phyloP scores from a whole-genome alignment of 2,888 invertebrate genomes.

The Caenorhabditis sp. region DNA sequence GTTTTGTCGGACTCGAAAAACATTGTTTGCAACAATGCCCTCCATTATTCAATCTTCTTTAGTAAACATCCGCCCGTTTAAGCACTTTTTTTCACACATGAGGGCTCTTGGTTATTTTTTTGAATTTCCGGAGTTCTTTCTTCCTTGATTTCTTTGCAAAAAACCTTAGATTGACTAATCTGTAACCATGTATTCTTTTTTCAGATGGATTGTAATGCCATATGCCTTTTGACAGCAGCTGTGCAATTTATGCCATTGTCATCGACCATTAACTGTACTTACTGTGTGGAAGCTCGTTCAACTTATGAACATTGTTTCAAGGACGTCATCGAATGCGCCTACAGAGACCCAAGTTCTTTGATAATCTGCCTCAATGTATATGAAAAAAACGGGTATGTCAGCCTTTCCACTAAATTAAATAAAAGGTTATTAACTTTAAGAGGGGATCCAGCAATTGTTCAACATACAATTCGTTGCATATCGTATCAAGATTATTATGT shows the following conservation, averaged over 20 bases:
- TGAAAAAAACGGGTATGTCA: slow-evolving; percentile 65
- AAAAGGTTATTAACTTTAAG: slow-evolving; percentile 21
- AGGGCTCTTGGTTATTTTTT: slow-evolving; percentile 1
- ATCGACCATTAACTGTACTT: slow-evolving; percentile 63
- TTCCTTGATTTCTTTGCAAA: too few species aligned
- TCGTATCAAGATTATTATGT: slow-evolving; percentile 71
- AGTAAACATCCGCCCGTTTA: slow-evolving; percentile 22
- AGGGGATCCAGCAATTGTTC: slow-evolving; percentile 54
- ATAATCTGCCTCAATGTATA: slow-evolving; percentile 70
- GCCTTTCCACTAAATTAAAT: background rate
- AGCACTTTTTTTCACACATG: slow-evolving; percentile 40
- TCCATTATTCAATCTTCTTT: background rate
- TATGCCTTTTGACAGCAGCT: slow-evolving; percentile 68
- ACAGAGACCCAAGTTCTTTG: slow-evolving; percentile 72
- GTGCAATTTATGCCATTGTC: slow-evolving; percentile 64
- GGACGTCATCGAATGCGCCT: slow-evolving; percentile 76
- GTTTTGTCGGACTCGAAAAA: slow-evolving; percentile 14
- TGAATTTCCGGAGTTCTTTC: slow-evolving; percentile 45
- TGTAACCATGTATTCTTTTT: too few species aligned
- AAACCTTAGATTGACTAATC: too few species aligned
- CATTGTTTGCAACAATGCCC: slow-evolving; percentile 8
- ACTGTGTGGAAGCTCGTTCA: slow-evolving; percentile 73
- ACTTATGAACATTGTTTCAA: slow-evolving; percentile 72
- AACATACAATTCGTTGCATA: slow-evolving; percentile 67
- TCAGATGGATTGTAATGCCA: slow-evolving; percentile 69